Base-by-base conservation (phyloP, 2,797 vertebrate species). In the Oryzias sinensis region DNA sequence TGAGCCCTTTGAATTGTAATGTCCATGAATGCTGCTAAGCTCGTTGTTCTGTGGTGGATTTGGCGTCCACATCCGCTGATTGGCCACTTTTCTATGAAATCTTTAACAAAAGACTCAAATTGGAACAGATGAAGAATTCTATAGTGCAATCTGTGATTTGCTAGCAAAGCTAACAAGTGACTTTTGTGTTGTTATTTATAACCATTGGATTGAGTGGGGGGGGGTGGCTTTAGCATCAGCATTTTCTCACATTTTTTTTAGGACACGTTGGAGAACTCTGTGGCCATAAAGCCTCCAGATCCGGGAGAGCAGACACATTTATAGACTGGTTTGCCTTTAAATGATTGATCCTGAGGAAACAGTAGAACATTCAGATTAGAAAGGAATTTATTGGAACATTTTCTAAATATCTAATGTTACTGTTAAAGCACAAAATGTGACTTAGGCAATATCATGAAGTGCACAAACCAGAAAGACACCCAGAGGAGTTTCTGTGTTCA, bases 391-490 rank as follows among this genome's bases (percentile, higher is more conserved):
- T 22, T 22, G 2, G 20, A 22, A 22, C 20, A 2, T 22, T 82
- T 53, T 76, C 68, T 72, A 81, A 68, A 59, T 79, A 64, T 80
- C 67, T 74, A 76, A 75, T 77, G 27, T 76, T 79, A 80, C 60
- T 76, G 51, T 76, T 74, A 77, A 89, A 89, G 88, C 90, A 90
- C 88, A 91, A 89, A 84, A 79, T 82, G 75, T 85, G 74, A 90
- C 84, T 83, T 75, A 72, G 59, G 79, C 80, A 85, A 88, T 86
- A 82, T 73, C 66, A 77, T 79, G 60, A 62, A 72, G 13, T 37
- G 68, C 65, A 70, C 70, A 68, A 75, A 67, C 43, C 51, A 71
- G 69, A 81, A 37, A 68, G 66, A 7, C 59, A 74, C 41, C 41
- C 2, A 9, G 45, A 41, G 49, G 50, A 20, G 69, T 48, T 16